Conservation (phyloP, 2,113 vertebrate species). For the Arizona elegans region DNA sequence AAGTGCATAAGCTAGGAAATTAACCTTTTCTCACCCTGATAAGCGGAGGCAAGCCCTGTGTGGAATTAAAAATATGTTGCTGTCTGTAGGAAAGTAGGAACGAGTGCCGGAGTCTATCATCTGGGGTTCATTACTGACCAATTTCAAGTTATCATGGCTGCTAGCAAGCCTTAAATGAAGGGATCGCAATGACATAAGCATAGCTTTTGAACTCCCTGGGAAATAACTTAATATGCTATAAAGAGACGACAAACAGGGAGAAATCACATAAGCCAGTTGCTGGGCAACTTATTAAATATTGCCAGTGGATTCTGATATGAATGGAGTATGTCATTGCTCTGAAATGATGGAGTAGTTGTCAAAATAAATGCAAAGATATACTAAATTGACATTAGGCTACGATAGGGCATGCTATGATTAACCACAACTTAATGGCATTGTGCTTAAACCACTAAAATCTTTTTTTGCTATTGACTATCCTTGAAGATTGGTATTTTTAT, state of each 20-base stretch:
- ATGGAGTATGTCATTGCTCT: neutral
- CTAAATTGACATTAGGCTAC: neutral
- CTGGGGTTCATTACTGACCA: neutral
- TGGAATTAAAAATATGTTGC: neutral
- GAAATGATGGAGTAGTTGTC: neutral
- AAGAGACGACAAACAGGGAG: neutral
- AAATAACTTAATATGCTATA: neutral
- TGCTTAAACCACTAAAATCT: neutral
- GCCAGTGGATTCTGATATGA: neutral
- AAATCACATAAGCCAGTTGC: neutral
- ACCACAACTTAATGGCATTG: fast-evolving
- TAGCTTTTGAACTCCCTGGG: neutral
- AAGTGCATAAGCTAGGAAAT: neutral
- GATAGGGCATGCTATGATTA: neutral
- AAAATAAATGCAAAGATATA: neutral
- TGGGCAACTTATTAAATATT: neutral
- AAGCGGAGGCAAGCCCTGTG: neutral
- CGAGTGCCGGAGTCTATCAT: neutral
- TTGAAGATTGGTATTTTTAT: neutral
- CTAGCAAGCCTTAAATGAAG: neutral
- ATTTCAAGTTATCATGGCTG: neutral
- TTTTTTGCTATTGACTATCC: neutral
- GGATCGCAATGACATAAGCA: neutral
- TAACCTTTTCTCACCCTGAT: neutral
- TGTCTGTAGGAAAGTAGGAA: neutral